Evolutionary conservation across 2,113 vertebrate genomes (phyloP), one percentile per base, ranked within the genome.

Genomic region (Condylura cristata): DNA sequence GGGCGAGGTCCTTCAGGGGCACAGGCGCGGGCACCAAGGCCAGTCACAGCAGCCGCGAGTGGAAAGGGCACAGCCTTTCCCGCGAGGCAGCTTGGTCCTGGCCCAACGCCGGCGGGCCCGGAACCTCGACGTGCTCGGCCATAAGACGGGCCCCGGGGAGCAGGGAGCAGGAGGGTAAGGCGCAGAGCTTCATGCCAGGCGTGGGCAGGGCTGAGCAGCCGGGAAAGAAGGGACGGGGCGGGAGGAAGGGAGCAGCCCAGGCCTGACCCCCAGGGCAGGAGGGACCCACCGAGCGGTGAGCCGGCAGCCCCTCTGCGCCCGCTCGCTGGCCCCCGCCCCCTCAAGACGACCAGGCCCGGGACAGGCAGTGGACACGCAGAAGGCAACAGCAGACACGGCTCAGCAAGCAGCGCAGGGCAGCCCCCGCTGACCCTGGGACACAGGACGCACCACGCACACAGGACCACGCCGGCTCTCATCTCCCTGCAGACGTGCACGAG

Each of bases 31-130:
- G n/a, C n/a, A n/a, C n/a, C n/a, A n/a, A n/a, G n/a, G n/a, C n/a
- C 12, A 34, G 28, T 4, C 10, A 0, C 0, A 13, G 30, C 9
- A 1, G 6, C 30, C 0, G 7, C 28, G 17, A 30, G 26, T 7
- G 4, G 16, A 44, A 28, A 82, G 46, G 24, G 20, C 26, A 20
- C 61, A 46, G 44, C 44, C 10, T 46, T 46, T 10, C 44, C 44
- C 44, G 6, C 10, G 44, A 46, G 44, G 6, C 44, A n/a, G 34
- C 14, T 2, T 20, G 5, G 0, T 5, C 32, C 61, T 6, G 6
- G 66, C 76, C 30, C 0, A 22, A 51, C 4, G 5, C 37, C 46
- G 46, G 46, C 30, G 32, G 22, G 18, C 39, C 46, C 60, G 20
- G 20, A 26, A 10, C 1, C 85, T 89, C 39, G 3, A 12, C 44